These are phyloP conservation scores for Odontomachus brunneus DNA, from an alignment of 1,140 invertebrate genomes.

Conservation along the genomic window DNA sequence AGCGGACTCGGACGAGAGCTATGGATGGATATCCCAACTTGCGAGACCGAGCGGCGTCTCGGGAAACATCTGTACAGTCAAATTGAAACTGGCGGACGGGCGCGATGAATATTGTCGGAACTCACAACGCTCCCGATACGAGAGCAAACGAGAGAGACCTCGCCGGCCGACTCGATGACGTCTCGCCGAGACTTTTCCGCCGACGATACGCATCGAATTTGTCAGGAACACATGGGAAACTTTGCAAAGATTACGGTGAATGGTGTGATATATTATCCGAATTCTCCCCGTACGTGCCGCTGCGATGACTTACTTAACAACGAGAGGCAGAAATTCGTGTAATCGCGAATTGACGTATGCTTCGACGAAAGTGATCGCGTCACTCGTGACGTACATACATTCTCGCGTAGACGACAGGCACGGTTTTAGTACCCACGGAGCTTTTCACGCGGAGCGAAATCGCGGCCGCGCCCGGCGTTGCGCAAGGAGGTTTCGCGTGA, in stretches of 20 bases:
- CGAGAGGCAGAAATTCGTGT: too few relatives aligned
- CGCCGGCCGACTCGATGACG: not conserved
- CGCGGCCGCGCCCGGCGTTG: not conserved
- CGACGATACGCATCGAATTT: too few relatives aligned
- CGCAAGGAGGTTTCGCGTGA: slow-evolving; percentile 14
- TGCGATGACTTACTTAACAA: too few relatives aligned
- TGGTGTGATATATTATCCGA: too few relatives aligned
- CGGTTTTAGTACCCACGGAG: not conserved
- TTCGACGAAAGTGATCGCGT: too few relatives aligned
- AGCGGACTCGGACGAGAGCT: slow-evolving; percentile 76
- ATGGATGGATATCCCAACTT: slow-evolving; percentile 76
- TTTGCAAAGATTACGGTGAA: too few relatives aligned
- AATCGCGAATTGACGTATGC: too few relatives aligned
- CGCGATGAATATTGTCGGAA: slow-evolving; percentile 44
- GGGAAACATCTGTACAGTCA: slow-evolving; percentile 54
- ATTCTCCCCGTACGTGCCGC: too few relatives aligned
- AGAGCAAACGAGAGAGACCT: not conserved
- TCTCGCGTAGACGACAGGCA: too few relatives aligned
- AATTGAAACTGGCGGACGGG: slow-evolving; percentile 54
- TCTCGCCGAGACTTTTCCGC: not conserved
- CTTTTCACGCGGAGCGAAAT: not conserved
- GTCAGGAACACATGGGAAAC: too few relatives aligned
- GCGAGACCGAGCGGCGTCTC: slow-evolving; percentile 67
- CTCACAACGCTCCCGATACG: not conserved
- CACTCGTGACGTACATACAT: too few relatives aligned